These are phyloP conservation scores for Arbacia lixula DNA, from an alignment of 53 echinoderm and acorn worm genomes.

Conservation along the genomic window DNA sequence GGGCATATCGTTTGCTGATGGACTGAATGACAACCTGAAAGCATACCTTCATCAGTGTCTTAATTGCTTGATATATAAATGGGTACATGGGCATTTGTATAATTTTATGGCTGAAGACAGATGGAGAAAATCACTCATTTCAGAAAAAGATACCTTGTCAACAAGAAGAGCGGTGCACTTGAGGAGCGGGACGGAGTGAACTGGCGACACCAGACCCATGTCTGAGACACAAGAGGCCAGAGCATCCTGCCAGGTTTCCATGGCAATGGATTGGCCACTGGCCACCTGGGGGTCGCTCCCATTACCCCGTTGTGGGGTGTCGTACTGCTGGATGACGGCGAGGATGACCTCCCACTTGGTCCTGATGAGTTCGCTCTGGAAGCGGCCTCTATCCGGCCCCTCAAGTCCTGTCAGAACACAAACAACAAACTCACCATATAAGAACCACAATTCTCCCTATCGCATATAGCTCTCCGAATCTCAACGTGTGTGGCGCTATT, in stretches of 20 bases:
- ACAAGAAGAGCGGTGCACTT: constrained; percentile 77
- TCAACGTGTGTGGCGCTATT: too few relatives aligned
- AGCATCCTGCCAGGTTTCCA: constrained; percentile 8
- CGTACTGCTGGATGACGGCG: neutral
- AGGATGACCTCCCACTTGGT: constrained; percentile 57
- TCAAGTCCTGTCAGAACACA: neutral
- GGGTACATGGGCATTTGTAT: too few relatives aligned
- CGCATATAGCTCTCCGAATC: too few relatives aligned
- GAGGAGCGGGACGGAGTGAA: constrained; percentile 67
- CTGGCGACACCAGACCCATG: constrained; percentile 68
- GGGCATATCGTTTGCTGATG: too few relatives aligned
- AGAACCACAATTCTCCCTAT: too few relatives aligned
- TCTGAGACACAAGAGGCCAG: constrained; percentile 66
- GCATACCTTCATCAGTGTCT: too few relatives aligned
- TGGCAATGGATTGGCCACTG: constrained; percentile 3
- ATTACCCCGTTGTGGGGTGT: neutral
- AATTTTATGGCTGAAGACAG: neutral
- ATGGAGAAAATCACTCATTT: too few relatives aligned
- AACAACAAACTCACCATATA: too few relatives aligned
- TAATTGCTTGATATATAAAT: too few relatives aligned
- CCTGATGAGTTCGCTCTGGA: constrained; percentile 47
- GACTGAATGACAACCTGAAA: too few relatives aligned
- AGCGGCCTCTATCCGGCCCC: constrained; percentile 29
- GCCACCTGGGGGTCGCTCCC: neutral
- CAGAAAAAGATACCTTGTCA: constrained; percentile 75